Evolutionary conservation across 2,113 vertebrate species (phyloP), one percentile per base, ranked within the genome.

Genomic region (Proterorhinus semilunaris): DNA sequence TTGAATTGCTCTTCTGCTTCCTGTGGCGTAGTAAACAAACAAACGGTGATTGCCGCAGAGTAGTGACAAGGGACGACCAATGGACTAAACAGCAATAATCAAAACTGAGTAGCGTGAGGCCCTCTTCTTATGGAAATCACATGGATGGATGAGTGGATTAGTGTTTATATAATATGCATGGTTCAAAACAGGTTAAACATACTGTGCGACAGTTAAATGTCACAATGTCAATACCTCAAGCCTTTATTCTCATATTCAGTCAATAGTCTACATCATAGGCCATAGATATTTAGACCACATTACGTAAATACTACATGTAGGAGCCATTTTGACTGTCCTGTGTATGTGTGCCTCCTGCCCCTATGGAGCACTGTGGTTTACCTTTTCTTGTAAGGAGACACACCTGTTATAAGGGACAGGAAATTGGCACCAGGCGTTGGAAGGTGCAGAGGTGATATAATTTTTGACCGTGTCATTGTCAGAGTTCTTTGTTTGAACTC

Each of bases 21-120:
- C 42, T 8, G n/a, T 21, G 6, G 54, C 55, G 47, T 46, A 63
- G 66, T 68, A 75, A 75, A 86, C 87, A 83, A 83, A 46, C 65
- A 62, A 52, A 36, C 70, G 46, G 66, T 71, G 81, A 87, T 86
- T 86, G 83, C 69, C 78, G 74, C 65, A 69, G 79, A 69, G 77
- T 63, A 75, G 78, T 79, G 64, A 65, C 82, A 59, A 75, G 73
- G 57, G 69, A 63, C 68, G 59, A 65, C 74, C 66, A 54, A n/a
- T 66, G 43, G 13, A 86, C 48, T 58, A 16, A 36, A 78, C 76
- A 78, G 61, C 50, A 64, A 65, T 71, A 79, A 83, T 87, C 76
- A 79, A 59, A 53, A 76, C 46, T 0, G 36, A 78, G 17, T 57
- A 63, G 62, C 71, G 75, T 72, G 48, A 46, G 76, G 44, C 78